Base-by-base conservation (phyloP, 2,113 vertebrate species). In the Larimichthys crocea region DNA sequence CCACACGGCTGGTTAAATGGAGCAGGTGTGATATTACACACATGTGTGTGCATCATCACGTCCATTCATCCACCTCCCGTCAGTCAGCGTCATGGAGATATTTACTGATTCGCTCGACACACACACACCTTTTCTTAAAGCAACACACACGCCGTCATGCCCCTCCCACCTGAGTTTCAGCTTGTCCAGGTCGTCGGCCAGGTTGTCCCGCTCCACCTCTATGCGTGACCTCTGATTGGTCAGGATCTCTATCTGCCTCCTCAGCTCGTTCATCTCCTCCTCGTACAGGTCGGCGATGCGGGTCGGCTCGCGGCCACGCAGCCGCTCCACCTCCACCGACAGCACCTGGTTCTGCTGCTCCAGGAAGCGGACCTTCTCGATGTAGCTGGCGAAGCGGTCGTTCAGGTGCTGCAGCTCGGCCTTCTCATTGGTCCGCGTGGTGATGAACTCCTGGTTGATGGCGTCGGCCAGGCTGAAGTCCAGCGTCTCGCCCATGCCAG, bases 361-460 rank as follows among this genome's bases (percentile, higher is more conserved):
- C 92, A 99, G 89, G 94, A 95, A 98, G 72, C 98, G 97, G n/a
- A 99, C 98, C 92, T 99, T 99, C 89, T 99, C 98, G 63, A 99
- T 99, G 96, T 98, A 99, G 95, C 94, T 98, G 94, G 96, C 98
- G 0, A 99, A 99, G 83, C 97, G 96, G 91, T 99, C 97, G 0
- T 99, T 99, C 86, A 99, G 96, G 74, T 99, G 97, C 91, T 98
- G 97, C 92, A 99, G 95, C 91, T 98, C 98, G 2, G 87, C 98
- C 84, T 99, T 99, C 95, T 99, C 98, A 0, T 98, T 99, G 94
- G 97, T 99, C 87, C 98, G 95, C 0, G 97, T 98, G 88, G 96
- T 94, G 83, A 98, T 93, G 93, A 99, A 99, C 95, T 99, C 97
- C 93, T 98, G 97, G 95, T 99, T 99, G 91, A 99, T 95, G 16